Conservation (phyloP, 2,113 vertebrate genomes). For the Bostrychus sinensis region DNA sequence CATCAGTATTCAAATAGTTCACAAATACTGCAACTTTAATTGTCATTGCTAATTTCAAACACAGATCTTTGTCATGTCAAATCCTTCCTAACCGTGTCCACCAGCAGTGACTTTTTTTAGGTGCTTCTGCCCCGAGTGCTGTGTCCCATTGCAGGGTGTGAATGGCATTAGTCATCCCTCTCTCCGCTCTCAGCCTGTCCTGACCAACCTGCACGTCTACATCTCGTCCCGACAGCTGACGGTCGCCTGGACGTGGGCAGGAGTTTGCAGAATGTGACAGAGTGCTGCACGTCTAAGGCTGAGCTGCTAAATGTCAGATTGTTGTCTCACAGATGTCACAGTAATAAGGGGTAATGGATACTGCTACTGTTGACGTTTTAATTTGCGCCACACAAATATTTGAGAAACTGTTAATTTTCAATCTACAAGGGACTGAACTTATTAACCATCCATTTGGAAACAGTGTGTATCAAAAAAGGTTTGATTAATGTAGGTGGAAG, state of each 20-base stretch:
- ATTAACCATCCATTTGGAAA: neutral
- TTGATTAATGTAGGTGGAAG: conserved; percentile 15
- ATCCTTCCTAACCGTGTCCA: conserved; percentile 23
- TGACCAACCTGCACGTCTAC: conserved; percentile 38
- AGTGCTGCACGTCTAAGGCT: conserved; percentile 51
- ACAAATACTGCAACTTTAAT: no score
- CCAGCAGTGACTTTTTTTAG: conserved; percentile 28
- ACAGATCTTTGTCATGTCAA: no score
- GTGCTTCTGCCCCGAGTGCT: conserved; percentile 24
- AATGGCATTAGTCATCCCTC: conserved; percentile 53
- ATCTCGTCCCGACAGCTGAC: conserved; percentile 37
- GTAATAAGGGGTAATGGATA: conserved; percentile 52
- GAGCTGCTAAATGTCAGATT: conserved; percentile 72
- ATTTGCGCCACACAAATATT: neutral
- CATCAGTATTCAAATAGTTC: no score
- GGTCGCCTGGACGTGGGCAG: conserved; percentile 64
- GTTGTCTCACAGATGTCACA: conserved; percentile 70
- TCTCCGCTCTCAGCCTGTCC: conserved; percentile 24
- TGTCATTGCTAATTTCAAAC: no score
- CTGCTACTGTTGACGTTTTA: conserved; percentile 6
- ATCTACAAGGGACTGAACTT: no score
- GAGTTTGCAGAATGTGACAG: conserved; percentile 58
- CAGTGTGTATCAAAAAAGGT: neutral
- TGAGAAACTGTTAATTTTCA: neutral
- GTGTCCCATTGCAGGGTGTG: conserved; percentile 38